These are phyloP conservation scores for Altica lythri DNA, from an alignment of 2,888 invertebrate species.

Conservation along the genomic window DNA sequence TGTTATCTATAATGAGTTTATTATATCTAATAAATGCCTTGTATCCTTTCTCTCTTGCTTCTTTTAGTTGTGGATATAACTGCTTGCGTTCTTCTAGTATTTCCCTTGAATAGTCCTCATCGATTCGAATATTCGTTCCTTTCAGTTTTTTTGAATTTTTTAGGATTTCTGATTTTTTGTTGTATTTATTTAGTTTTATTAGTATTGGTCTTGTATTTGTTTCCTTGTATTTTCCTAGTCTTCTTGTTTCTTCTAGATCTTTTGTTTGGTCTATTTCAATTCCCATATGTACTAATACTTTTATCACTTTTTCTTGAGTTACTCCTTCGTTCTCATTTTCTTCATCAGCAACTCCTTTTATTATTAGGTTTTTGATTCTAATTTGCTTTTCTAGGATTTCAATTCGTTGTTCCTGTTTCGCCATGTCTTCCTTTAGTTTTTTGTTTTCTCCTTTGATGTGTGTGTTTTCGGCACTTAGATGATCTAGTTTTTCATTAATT, in stretches of 20 bases:
- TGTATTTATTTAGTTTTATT: background rate
- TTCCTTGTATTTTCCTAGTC: background rate
- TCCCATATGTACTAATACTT: background rate
- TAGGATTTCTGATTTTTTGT: background rate
- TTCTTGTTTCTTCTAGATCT: background rate
- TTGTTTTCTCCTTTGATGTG: background rate
- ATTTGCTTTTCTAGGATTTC: background rate
- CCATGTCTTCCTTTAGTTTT: slow-evolving; percentile 1
- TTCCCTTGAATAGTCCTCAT: slow-evolving; percentile 1
- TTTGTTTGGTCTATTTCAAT: background rate
- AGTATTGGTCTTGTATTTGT: slow-evolving; percentile 1
- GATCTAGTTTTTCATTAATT: background rate
- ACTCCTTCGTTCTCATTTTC: background rate
- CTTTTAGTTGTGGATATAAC: background rate
- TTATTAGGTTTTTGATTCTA: background rate
- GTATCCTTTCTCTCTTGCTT: background rate
- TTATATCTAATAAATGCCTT: background rate
- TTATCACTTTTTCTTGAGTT: background rate
- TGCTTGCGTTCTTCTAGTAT: background rate
- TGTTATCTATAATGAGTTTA: slow-evolving; percentile 1
- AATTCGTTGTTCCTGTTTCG: background rate
- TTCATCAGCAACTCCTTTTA: background rate
- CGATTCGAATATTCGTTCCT: background rate
- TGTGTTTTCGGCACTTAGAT: background rate
- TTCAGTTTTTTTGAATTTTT: background rate